phyloP scores from a whole-genome alignment of 2,113 vertebrate species.

The Archocentrus centrarchus region DNA sequence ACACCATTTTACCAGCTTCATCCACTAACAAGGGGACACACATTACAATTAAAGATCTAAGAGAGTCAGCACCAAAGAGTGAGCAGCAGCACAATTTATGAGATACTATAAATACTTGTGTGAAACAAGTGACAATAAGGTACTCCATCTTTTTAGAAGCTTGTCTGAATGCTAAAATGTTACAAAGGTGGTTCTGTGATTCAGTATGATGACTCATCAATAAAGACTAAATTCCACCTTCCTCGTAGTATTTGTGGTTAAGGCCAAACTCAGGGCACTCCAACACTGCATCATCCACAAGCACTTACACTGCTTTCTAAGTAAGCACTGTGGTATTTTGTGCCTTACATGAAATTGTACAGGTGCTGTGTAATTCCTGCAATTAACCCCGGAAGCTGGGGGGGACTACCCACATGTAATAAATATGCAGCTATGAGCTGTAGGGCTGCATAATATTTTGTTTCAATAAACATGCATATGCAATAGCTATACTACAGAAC shows the following conservation, averaged over 20 bases:
- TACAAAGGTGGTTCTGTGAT: background rate
- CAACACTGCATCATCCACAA: no score
- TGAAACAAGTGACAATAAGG: background rate
- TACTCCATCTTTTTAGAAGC: background rate
- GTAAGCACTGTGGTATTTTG: background rate
- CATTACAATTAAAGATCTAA: background rate
- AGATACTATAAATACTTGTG: background rate
- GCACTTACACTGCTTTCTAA: background rate
- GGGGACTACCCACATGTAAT: no score
- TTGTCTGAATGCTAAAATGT: background rate
- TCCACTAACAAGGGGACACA: constrained; percentile 85
- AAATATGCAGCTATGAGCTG: no score
- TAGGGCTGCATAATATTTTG: no score
- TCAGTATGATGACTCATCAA: background rate
- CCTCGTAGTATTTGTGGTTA: background rate
- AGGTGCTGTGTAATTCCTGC: background rate
- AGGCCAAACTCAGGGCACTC: background rate
- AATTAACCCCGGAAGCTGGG: no score
- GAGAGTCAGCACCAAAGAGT: background rate
- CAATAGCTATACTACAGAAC: background rate
- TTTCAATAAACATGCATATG: background rate
- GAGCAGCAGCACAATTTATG: background rate
- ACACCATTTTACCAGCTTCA: constrained; percentile 96
- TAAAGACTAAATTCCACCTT: background rate
- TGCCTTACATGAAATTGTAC: background rate